Evolutionary conservation across 2,113 vertebrate genomes (phyloP).

Genomic region (Noturus placidus): DNA sequence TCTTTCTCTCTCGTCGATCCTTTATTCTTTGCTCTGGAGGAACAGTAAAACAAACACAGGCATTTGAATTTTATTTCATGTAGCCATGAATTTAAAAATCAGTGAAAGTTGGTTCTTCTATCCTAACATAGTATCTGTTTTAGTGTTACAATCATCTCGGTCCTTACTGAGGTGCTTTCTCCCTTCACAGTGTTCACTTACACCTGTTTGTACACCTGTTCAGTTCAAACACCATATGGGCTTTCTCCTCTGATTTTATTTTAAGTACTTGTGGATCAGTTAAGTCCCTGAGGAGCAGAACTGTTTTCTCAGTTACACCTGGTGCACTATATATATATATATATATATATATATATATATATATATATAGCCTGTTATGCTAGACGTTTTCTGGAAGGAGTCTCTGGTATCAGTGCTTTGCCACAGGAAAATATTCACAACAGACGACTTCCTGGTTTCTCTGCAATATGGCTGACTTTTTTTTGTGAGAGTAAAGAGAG

Average conservation of each 20-base stretch:
- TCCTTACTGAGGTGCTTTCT: not conserved
- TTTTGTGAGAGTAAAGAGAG: not conserved
- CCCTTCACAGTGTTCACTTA: not conserved
- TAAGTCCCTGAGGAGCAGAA: not conserved
- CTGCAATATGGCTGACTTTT: too few species aligned
- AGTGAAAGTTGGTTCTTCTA: not conserved
- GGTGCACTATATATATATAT: not conserved
- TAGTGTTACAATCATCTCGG: not conserved
- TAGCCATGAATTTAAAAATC: not conserved
- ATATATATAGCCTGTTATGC: not conserved
- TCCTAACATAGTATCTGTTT: not conserved
- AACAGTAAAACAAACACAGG: not conserved
- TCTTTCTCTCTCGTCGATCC: conserved; percentile 12
- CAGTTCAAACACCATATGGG: conserved; percentile 3
- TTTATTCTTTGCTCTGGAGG: conserved; percentile 51
- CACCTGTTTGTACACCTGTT: conserved; percentile 25
- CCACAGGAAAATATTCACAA: too few species aligned
- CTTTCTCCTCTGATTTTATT: conserved; percentile 5
- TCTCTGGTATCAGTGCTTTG: not conserved
- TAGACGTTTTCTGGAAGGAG: not conserved
- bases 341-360: not conserved
- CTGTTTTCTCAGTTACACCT: not conserved
- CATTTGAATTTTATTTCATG: not conserved
- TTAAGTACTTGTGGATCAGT: not conserved
- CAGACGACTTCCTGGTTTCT: not conserved